Percentiles rank a stretch among this genome's conserved stretches.
These are phyloP conservation scores for Masticophis lateralis DNA, from an alignment of 2,797 vertebrate genomes.

Conservation along the genomic window DNA sequence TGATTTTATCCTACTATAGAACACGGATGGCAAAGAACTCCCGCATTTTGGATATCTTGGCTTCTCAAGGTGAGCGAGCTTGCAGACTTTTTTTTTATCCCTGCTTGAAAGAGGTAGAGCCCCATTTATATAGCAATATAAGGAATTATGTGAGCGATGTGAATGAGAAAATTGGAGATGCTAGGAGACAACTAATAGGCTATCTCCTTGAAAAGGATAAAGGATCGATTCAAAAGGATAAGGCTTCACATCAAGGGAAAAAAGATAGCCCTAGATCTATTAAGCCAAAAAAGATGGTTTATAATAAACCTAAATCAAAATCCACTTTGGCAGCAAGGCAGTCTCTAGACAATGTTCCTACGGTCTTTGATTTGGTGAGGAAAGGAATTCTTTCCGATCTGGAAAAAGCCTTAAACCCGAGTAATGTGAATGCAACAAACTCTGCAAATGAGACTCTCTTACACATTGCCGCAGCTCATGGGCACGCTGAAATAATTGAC, in stretches of 20 bases:
- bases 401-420: constrained; percentile 58
- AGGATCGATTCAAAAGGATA: constrained; percentile 46
- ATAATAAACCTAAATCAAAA: constrained; percentile 44
- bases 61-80: constrained; percentile 79
- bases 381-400: constrained; percentile 61
- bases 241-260: not conserved
- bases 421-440: constrained; percentile 58
- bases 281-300: constrained; percentile 28
- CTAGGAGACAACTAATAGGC: constrained; percentile 78
- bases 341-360: constrained; percentile 27
- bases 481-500: constrained; percentile 61
- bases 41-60: constrained; percentile 72
- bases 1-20: constrained; percentile 70
- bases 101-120: constrained; percentile 79
- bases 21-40: constrained; percentile 74
- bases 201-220: constrained; percentile 80
- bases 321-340: constrained; percentile 35
- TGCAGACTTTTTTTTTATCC: constrained; percentile 82
- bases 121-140: constrained; percentile 74
- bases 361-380: constrained; percentile 58
- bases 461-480: constrained; percentile 71
- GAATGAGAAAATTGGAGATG: constrained; percentile 71
- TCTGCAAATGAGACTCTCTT: constrained; percentile 70
- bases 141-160: constrained; percentile 69
- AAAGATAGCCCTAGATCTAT: constrained; percentile 17